These are phyloP conservation scores for Betta splendens DNA, from an alignment of 2,797 vertebrate species.

Conservation along the genomic window DNA sequence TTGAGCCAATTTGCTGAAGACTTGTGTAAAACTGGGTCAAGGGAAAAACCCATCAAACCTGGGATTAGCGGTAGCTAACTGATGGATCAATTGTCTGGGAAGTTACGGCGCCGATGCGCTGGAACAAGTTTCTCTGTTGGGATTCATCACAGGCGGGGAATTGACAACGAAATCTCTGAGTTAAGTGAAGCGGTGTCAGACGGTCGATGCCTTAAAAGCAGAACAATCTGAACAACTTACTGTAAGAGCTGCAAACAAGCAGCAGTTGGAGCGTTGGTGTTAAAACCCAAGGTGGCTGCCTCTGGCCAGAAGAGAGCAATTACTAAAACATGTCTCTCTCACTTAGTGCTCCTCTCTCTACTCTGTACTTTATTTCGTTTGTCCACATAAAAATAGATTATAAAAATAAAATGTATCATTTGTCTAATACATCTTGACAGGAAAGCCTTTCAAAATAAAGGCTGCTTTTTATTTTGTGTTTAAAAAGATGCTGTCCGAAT, in stretches of 20 bases:
- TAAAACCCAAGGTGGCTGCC: conserved; percentile 20
- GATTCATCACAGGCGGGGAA: not conserved
- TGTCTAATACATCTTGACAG: conserved; percentile 17
- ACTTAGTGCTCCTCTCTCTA: conserved; percentile 5
- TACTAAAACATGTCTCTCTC: not conserved
- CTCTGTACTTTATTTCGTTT: conserved; percentile 6
- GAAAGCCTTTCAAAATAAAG: conserved; percentile 20
- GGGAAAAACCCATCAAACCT: conserved; percentile 1
- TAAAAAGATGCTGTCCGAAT: conserved; percentile 13
- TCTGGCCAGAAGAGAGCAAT: conserved; percentile 16
- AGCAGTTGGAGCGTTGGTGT: conserved; percentile 22
- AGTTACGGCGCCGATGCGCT: not conserved
- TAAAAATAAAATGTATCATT: too few relatives aligned
- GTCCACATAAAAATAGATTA: conserved; percentile 6
- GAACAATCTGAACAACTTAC: not conserved
- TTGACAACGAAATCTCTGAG: not conserved
- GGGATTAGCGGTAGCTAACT: not conserved
- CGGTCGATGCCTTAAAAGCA: not conserved
- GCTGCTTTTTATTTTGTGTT: conserved; percentile 10
- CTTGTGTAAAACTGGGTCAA: not conserved
- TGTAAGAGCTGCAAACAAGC: conserved; percentile 8
- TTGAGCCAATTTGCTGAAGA: not conserved
- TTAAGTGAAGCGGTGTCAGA: not conserved
- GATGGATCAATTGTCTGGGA: not conserved
- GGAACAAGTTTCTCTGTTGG: not conserved